Evolutionary conservation across 2,797 vertebrate genomes (phyloP).

Genomic region (Silurus aristotelis): DNA sequence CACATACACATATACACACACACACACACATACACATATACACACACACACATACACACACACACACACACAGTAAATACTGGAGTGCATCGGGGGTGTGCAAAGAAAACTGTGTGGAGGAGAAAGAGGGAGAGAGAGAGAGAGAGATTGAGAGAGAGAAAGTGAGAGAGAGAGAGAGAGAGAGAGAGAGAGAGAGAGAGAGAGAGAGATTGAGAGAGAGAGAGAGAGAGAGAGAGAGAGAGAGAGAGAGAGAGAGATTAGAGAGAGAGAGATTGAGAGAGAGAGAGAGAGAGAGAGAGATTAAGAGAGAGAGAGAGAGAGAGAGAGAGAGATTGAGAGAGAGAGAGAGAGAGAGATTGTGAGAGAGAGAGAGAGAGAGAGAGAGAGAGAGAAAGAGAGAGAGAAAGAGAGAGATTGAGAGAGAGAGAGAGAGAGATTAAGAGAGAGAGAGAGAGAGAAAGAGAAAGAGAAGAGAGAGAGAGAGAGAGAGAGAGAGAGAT

Average conservation of each 20-base stretch:
- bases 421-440: not conserved
- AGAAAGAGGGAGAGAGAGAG: too few relatives aligned
- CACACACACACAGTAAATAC: too few relatives aligned
- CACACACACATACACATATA: not conserved
- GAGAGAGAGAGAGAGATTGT: not conserved
- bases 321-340: not conserved
- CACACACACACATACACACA: not conserved
- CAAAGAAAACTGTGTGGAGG: too few relatives aligned
- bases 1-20: too few relatives aligned
- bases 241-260: not conserved
- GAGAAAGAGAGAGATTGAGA: not conserved
- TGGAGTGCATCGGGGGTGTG: too few relatives aligned
- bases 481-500: too few relatives aligned
- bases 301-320: not conserved
- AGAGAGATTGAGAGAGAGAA: not conserved
- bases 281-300: not conserved
- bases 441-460: too few relatives aligned
- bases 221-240: not conserved
- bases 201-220: not conserved
- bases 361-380: not conserved
- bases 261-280: not conserved
- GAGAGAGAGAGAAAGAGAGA: constrained; percentile 2
- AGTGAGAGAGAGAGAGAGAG: not conserved
- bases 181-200: not conserved
- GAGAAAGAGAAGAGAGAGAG: too few relatives aligned